These are phyloP conservation scores for Steatocranus sp. DNA, from an alignment of 2,797 vertebrate species.

Conservation along the genomic window DNA sequence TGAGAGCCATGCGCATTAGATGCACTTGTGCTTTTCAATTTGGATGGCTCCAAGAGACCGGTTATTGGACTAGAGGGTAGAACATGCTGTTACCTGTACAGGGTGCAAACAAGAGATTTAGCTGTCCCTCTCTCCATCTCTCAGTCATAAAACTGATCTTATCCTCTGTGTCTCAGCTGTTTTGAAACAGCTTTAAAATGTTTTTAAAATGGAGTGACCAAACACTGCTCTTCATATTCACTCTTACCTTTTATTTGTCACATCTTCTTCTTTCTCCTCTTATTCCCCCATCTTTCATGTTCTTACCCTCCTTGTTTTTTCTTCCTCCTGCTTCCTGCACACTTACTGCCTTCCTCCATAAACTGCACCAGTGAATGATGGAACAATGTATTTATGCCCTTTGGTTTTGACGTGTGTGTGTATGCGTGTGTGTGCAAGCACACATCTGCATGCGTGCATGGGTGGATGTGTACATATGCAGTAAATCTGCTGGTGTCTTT, in stretches of 20 bases:
- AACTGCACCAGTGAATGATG: background rate
- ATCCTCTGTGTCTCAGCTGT: background rate
- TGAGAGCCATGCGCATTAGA: constrained; percentile 2
- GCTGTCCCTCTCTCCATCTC: background rate
- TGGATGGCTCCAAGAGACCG: constrained; percentile 18
- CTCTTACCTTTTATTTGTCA: background rate
- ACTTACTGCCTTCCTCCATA: background rate
- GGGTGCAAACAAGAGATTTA: background rate
- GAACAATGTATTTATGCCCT: background rate
- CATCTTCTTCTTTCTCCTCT: background rate
- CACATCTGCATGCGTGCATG: background rate
- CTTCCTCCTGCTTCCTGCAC: background rate
- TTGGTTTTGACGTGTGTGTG: background rate
- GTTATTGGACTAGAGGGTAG: constrained; percentile 38
- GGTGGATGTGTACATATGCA: background rate
- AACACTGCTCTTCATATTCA: background rate
- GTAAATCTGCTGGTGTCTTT: constrained; percentile 16
- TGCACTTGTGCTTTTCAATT: constrained; percentile 28
- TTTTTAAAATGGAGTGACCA: background rate
- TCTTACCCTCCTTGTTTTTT: background rate
- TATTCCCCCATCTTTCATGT: background rate
- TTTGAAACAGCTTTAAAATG: background rate
- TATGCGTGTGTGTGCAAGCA: background rate
- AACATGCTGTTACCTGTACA: constrained; percentile 20
- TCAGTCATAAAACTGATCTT: background rate